A percentile compares a stretch with the other conserved stretches of the same genome.
Conservation (phyloP, 2,797 vertebrate species). For the Otolemur crassicaudatus region DNA sequence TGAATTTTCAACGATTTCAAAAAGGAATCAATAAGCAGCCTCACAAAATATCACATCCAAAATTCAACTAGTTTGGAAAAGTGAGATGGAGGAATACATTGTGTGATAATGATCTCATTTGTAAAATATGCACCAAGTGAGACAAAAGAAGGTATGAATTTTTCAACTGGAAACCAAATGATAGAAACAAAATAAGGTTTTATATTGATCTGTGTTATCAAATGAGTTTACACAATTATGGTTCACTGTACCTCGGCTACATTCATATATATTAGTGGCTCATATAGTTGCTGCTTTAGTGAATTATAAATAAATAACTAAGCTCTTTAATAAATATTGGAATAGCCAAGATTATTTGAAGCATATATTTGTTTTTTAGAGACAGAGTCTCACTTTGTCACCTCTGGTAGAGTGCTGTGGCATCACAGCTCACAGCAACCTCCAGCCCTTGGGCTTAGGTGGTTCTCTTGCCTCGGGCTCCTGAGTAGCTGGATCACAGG, state of each 20-base stretch:
- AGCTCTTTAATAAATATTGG: not conserved
- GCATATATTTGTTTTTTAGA: no score
- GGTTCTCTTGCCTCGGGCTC: no score
- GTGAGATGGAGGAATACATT: not conserved
- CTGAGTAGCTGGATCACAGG: no score
- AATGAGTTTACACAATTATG: not conserved
- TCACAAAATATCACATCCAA: not conserved
- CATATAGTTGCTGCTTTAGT: not conserved
- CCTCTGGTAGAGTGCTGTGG: no score
- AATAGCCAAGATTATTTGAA: not conserved
- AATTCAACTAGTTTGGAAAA: conserved; percentile 4
- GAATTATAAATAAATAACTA: not conserved
- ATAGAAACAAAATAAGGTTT: not conserved
- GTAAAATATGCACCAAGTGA: not conserved
- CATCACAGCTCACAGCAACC: no score
- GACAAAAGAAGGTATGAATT: not conserved
- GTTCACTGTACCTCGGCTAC: not conserved
- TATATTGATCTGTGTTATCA: not conserved
- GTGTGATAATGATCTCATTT: not conserved
- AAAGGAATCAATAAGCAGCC: not conserved
- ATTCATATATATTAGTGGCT: not conserved
- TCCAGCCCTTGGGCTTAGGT: no score
- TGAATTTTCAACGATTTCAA: not conserved
- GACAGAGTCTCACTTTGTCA: no score
- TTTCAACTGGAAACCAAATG: not conserved